These are phyloP conservation scores for Porites australiensis DNA, from an alignment of 64 coral and sea anemone species.

Conservation along the genomic window DNA sequence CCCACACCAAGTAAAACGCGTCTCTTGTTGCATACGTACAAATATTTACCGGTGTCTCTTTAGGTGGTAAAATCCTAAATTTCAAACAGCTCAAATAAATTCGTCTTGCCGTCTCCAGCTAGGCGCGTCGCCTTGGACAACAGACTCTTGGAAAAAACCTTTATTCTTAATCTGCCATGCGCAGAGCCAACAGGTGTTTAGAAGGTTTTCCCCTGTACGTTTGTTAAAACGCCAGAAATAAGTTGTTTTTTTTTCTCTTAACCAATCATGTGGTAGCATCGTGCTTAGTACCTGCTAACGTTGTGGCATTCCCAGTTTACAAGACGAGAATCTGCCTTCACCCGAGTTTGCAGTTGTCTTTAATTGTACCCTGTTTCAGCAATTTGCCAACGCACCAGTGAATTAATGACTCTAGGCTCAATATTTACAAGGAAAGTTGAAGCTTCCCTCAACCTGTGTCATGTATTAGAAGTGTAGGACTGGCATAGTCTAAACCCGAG, in stretches of 20 bases:
- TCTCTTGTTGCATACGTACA: background rate
- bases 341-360: background rate
- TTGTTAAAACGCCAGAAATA: background rate
- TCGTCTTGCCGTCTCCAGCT: background rate
- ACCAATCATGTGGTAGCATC: conserved; percentile 8
- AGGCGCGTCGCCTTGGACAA: conserved; percentile 56
- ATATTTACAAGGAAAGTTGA: no score
- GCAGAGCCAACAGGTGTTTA: conserved; percentile 8
- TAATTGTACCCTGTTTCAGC: background rate
- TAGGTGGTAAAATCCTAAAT: conserved; percentile 30
- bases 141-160: background rate
- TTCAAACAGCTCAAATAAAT: background rate
- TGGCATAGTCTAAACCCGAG: no score
- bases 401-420: no score
- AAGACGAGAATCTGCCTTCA: background rate
- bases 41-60: conserved; percentile 5
- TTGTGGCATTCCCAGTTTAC: background rate
- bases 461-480: no score
- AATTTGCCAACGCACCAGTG: no score
- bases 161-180: background rate
- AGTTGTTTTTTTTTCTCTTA: background rate
- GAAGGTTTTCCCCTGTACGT: conserved; percentile 15
- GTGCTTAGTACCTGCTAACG: background rate
- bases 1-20: background rate
- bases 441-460: no score